Conservation (phyloP, 2,888 invertebrate species). For the Bugulina stolonifera region DNA sequence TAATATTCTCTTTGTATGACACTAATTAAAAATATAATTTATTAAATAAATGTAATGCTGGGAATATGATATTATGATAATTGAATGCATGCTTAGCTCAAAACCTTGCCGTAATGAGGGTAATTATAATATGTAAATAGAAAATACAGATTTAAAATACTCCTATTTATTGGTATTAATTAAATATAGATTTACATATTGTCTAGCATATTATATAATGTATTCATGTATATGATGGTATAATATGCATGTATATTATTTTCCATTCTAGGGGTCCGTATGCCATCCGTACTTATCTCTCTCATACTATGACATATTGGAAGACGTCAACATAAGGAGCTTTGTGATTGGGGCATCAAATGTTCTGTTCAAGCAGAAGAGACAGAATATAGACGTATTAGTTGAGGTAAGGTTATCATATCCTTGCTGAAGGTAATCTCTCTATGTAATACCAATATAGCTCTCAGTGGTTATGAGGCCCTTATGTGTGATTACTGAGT, state of each 20-base stretch:
- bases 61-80: no score
- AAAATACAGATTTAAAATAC: background rate
- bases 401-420: constrained; percentile 62
- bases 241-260: no score
- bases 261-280: constrained; percentile 77
- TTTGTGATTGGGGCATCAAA: constrained; percentile 93
- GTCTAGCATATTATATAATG: background rate
- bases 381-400: constrained; percentile 82
- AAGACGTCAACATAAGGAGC: constrained; percentile 71
- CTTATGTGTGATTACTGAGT: no score
- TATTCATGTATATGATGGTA: no score
- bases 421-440: background rate
- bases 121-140: background rate
- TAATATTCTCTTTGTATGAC: background rate
- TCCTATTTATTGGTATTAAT: background rate
- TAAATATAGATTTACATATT: background rate
- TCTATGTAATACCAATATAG: no score
- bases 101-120: no score
- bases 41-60: no score
- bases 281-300: constrained; percentile 92
- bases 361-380: constrained; percentile 91
- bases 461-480: no score
- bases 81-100: no score
- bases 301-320: constrained; percentile 85
- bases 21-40: background rate